These are phyloP conservation scores for Solea senegalensis DNA, from an alignment of 2,113 vertebrate genomes.

Conservation along the genomic window DNA sequence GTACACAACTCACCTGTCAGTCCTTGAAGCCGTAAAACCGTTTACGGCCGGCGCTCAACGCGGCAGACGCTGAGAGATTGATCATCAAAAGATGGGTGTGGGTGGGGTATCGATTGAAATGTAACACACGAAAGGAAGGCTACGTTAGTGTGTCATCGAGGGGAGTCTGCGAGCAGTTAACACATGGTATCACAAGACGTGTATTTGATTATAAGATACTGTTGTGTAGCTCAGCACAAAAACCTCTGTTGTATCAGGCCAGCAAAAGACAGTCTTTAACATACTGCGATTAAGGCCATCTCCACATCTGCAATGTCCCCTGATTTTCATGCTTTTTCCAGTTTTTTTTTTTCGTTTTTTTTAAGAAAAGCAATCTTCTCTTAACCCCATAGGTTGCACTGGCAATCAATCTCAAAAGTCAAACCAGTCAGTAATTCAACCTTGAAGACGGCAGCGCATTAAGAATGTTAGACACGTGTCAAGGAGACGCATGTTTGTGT, in stretches of 20 bases:
- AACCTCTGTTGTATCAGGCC: neutral
- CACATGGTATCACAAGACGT: no score
- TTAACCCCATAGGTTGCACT: no score
- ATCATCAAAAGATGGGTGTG: neutral
- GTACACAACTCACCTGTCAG: neutral
- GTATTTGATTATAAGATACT: no score
- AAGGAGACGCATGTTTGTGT: neutral
- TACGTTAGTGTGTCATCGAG: no score
- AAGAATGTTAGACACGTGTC: neutral
- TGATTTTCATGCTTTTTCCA: neutral
- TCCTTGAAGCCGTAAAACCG: neutral
- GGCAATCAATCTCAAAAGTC: no score
- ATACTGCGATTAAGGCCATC: neutral
- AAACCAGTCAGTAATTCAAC: neutral
- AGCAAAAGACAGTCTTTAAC: slow-evolving; percentile 3
- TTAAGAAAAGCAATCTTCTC: no score
- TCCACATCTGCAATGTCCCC: neutral
- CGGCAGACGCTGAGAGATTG: neutral
- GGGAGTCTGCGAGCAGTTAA: no score
- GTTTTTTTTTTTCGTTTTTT: no score
- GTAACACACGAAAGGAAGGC: neutral
- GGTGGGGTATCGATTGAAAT: neutral
- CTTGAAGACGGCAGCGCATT: neutral
- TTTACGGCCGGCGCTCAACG: neutral
- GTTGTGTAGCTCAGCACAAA: neutral